Evolutionary conservation across 2,888 invertebrate species (phyloP).

Genomic region (Acholoe squamosa): DNA sequence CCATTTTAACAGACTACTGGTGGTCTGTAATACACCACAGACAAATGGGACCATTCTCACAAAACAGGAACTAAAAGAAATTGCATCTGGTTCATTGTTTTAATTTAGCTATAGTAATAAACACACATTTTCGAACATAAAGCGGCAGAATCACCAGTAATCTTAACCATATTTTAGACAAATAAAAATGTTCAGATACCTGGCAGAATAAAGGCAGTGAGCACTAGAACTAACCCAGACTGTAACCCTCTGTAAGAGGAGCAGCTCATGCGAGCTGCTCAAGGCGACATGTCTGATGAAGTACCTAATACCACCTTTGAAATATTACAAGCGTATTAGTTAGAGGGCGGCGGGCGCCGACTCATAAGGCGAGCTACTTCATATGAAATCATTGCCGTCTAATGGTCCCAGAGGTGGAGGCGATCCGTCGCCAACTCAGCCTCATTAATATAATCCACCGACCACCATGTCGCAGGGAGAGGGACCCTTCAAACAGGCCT

Average conservation of each 20-base stretch:
- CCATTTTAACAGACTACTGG: not conserved
- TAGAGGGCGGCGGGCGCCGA: slow-evolving; percentile 39
- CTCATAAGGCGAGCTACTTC: slow-evolving; percentile 16
- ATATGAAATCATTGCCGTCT: slow-evolving; percentile 59
- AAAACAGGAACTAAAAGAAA: too few relatives aligned
- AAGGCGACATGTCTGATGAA: slow-evolving; percentile 16
- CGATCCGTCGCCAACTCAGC: slow-evolving; percentile 30
- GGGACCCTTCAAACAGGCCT: not conserved
- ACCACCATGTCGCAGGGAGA: slow-evolving; percentile 1
- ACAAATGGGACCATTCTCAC: too few relatives aligned
- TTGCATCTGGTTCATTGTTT: too few relatives aligned
- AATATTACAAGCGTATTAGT: slow-evolving; percentile 59
- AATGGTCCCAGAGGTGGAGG: slow-evolving; percentile 49
- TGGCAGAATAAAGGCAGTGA: too few relatives aligned
- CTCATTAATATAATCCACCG: slow-evolving; percentile 51
- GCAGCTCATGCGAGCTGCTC: slow-evolving; percentile 10
- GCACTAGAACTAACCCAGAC: too few relatives aligned
- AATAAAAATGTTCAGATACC: too few relatives aligned
- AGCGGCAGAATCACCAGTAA: too few relatives aligned
- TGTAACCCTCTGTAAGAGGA: not conserved
- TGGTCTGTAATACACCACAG: too few relatives aligned
- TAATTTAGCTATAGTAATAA: too few relatives aligned
- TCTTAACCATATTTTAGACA: too few relatives aligned
- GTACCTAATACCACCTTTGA: slow-evolving; percentile 46
- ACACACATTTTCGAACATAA: too few relatives aligned